phyloP scores from a whole-genome alignment of 1,140 invertebrate genomes.

The Aphidius ervi region DNA sequence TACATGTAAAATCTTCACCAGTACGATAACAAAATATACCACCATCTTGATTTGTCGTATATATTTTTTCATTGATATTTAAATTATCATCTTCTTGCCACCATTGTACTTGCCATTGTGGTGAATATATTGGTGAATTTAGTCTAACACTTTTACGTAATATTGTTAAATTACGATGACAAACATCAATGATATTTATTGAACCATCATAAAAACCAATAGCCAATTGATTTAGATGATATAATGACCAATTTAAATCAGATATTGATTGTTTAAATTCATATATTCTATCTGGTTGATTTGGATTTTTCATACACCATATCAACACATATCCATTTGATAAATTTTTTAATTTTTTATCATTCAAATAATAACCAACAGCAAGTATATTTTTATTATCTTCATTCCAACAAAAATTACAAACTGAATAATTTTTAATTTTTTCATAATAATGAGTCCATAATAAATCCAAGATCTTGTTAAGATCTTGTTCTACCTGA shows the following conservation, averaged over 20 bases:
- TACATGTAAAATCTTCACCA: conserved; percentile 54
- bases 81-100: conserved; percentile 34
- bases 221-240: conserved; percentile 68
- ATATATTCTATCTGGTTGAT: conserved; percentile 71
- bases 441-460: conserved; percentile 59
- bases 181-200: conserved; percentile 70
- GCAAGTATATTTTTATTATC: conserved; percentile 64
- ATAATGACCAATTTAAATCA: conserved; percentile 67
- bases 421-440: conserved; percentile 53
- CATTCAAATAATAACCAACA: conserved; percentile 55
- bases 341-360: conserved; percentile 38
- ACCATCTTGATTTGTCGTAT: conserved; percentile 42
- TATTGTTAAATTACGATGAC: conserved; percentile 50
- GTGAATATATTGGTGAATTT: conserved; percentile 59
- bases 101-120: conserved; percentile 62
- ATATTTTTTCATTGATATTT: conserved; percentile 37
- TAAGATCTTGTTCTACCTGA: conserved; percentile 7
- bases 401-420: conserved; percentile 61
- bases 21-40: conserved; percentile 34
- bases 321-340: conserved; percentile 65
- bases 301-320: conserved; percentile 84
- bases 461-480: conserved; percentile 59
- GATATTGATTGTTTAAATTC: conserved; percentile 67
- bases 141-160: conserved; percentile 53
- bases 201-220: conserved; percentile 76